Evolutionary conservation across 2,797 vertebrate species (phyloP).

Genomic region (Anableps anableps): DNA sequence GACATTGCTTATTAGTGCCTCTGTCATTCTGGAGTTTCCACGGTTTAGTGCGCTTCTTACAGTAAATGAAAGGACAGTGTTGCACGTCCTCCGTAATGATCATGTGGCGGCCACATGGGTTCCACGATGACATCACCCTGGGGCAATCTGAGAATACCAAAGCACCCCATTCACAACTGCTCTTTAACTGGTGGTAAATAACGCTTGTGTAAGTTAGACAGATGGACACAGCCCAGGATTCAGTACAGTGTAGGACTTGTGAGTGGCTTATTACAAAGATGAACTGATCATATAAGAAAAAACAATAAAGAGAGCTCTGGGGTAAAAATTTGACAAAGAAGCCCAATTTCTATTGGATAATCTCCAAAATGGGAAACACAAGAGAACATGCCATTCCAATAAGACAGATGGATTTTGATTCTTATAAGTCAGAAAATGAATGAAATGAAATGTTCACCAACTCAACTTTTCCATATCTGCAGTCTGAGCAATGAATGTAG

Average conservation of each 20-base stretch:
- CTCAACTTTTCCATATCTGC: background rate
- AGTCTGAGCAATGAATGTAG: background rate
- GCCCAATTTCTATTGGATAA: too few relatives aligned
- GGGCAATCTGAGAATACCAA: slow-evolving; percentile 54
- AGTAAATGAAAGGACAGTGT: slow-evolving; percentile 68
- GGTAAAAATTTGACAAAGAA: too few relatives aligned
- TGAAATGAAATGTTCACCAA: too few relatives aligned
- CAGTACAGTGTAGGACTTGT: slow-evolving; percentile 29
- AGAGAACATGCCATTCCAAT: background rate
- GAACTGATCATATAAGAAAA: background rate
- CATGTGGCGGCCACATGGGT: slow-evolving; percentile 78
- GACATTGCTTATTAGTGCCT: slow-evolving; percentile 25
- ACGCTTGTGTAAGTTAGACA: slow-evolving; percentile 64
- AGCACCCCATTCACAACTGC: slow-evolving; percentile 70
- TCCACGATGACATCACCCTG: slow-evolving; percentile 72
- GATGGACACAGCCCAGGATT: slow-evolving; percentile 46
- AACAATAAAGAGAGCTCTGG: background rate
- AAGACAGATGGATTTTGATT: background rate
- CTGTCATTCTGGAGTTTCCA: slow-evolving; percentile 58
- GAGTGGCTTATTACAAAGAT: background rate
- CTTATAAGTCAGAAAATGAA: background rate
- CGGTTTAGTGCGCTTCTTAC: slow-evolving; percentile 39
- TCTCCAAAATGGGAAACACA: background rate
- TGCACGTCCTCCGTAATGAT: slow-evolving; percentile 63
- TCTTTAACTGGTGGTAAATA: slow-evolving; percentile 72